Evolutionary conservation across 2,797 vertebrate genomes (phyloP).

Genomic region (Emys orbicularis): DNA sequence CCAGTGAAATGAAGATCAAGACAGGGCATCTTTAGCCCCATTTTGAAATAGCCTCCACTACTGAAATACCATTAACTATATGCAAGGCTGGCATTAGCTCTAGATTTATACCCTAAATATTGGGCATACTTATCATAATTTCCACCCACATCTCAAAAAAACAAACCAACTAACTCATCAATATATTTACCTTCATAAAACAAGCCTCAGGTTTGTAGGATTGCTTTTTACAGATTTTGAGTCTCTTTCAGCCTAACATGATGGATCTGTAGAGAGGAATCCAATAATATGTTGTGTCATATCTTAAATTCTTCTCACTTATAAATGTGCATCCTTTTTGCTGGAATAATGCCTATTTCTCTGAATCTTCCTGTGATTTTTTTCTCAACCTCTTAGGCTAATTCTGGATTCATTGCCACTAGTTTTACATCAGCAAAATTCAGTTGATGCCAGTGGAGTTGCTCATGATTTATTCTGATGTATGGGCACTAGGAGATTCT

Average conservation of each 20-base stretch:
- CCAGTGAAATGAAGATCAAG: background rate
- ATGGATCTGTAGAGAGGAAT: background rate
- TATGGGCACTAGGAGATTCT: conserved; percentile 20
- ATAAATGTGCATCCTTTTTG: background rate
- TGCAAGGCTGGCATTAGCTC: background rate
- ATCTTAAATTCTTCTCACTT: background rate
- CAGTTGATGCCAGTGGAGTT: background rate
- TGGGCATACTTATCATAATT: too few species aligned
- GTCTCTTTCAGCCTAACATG: background rate
- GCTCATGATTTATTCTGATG: background rate
- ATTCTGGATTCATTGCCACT: conserved; percentile 20
- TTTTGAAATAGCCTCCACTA: background rate
- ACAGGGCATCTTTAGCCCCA: background rate
- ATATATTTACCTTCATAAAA: background rate
- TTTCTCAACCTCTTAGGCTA: background rate
- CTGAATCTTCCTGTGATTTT: background rate
- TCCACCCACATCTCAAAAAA: background rate
- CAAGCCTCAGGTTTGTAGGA: background rate
- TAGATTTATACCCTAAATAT: too few species aligned
- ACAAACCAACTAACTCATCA: background rate
- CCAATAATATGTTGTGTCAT: background rate
- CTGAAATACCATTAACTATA: background rate
- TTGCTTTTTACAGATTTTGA: background rate
- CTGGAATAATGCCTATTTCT: background rate
- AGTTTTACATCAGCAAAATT: conserved; percentile 40